Evolutionary conservation across 2,888 invertebrate species (phyloP).

Genomic region (Polia nebulosa): DNA sequence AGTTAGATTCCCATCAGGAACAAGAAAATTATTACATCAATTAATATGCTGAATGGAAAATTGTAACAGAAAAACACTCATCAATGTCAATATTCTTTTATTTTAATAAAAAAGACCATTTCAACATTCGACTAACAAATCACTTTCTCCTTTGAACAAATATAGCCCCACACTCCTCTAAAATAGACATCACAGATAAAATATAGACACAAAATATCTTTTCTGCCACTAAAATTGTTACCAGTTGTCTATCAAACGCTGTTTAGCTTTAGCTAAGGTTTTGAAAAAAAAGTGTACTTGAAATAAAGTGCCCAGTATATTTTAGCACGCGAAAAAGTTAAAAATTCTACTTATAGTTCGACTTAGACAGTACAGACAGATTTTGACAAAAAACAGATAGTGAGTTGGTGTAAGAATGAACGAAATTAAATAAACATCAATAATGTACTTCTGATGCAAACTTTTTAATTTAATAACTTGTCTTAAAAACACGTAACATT

Average conservation of each 20-base stretch:
- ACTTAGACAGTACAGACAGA: no score
- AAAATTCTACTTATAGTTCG: background rate
- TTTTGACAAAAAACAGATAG: no score
- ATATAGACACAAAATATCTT: constrained; percentile 85
- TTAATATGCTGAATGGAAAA: background rate
- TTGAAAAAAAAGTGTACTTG: constrained; percentile 13
- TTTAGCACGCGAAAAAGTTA: constrained; percentile 7
- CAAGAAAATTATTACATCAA: background rate
- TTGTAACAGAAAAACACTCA: constrained; percentile 46
- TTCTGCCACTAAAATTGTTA: constrained; percentile 78
- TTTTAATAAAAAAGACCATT: constrained; percentile 83
- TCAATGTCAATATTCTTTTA: constrained; percentile 80
- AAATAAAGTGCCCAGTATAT: constrained; percentile 10
- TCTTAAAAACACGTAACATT: no score
- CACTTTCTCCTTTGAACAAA: constrained; percentile 77
- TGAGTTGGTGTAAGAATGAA: no score
- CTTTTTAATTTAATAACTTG: no score
- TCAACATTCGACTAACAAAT: constrained; percentile 82
- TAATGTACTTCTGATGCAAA: no score
- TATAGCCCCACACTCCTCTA: constrained; percentile 79
- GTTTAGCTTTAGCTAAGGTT: constrained; percentile 56
- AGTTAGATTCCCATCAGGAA: background rate
- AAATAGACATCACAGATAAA: constrained; percentile 90
- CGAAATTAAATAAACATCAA: no score
- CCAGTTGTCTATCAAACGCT: constrained; percentile 69